Evolutionary conservation across 2,797 vertebrate species (phyloP), one percentile per base, ranked within the genome.

Genomic region (Labroides dimidiatus): DNA sequence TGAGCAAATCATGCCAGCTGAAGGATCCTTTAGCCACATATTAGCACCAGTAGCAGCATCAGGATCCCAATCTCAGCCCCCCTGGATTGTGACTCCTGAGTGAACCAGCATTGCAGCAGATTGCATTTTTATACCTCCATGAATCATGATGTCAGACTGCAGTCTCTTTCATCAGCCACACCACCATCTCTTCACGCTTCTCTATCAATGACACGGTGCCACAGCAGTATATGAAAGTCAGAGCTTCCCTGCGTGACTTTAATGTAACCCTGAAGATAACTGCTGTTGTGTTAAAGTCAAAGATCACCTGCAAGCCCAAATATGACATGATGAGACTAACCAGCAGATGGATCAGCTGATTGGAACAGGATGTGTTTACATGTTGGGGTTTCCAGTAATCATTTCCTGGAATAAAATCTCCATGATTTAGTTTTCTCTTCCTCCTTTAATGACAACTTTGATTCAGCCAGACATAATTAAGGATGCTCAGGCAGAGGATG

Each of bases 21-120:
- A 27, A 27, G 6, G 6, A 27, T 20, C 19, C 41, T 42, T 1
- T 19, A 42, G 27, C n/a, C 11, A 14, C 24, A 20, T 75, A 57
- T 54, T 1, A 23, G 0, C 36, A 13, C 17, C 24, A 13, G 62
- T 0, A 14, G 30, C 59, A 62, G 64, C 5, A 21, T 11, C n/a
- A 19, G 10, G 12, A 58, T 33, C 5, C 2, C 36, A 30, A 21
- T 56, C 15, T 7, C 30, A 6, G 8, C 20, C 20, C 52, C 47
- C 37, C 57, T 45, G 17, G 17, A 45, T 42, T 52, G 23, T 78
- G 80, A 75, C 60, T 83, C 71, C 56, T 42, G 64, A 50, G 52
- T 69, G 64, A 76, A 70, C 65, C 36, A 14, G 48, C 58, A 61
- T 82, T 78, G 82, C 80, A 78, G 72, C 77, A 75, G 78, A 84